These are phyloP conservation scores for Brachirus orientalis DNA, from an alignment of 2,113 vertebrate genomes.

Conservation along the genomic window DNA sequence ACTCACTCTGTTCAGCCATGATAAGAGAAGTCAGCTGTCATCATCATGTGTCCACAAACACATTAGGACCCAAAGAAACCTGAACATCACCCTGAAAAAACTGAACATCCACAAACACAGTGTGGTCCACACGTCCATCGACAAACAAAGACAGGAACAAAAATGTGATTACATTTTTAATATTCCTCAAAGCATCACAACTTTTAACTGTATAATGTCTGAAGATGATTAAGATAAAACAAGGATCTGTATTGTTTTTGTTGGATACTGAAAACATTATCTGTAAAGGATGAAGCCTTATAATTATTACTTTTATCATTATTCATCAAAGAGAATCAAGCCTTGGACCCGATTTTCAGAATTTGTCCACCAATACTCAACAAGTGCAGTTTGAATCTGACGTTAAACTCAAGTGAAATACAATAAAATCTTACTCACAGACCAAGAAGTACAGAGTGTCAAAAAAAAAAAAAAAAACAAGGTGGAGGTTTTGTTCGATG, in stretches of 20 bases:
- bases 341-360: not conserved
- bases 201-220: not conserved
- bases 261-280: not conserved
- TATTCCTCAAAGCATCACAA: not conserved
- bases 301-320: not conserved
- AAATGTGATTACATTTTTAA: not conserved
- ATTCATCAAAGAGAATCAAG: not conserved
- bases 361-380: not conserved
- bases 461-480: not conserved
- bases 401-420: not conserved
- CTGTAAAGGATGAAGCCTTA: not conserved
- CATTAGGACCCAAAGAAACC: not conserved
- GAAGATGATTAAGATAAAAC: slow-evolving; percentile 26
- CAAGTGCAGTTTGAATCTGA: not conserved
- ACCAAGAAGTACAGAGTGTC: not conserved
- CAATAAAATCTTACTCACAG: not conserved
- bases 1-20: not conserved
- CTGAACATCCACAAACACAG: slow-evolving; percentile 10
- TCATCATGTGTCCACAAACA: not conserved
- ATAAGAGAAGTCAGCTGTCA: not conserved
- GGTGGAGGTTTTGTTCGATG: not conserved
- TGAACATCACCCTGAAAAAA: not conserved
- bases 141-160: not conserved
- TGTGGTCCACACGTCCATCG: too few species aligned
- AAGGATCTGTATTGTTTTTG: slow-evolving; percentile 9